phyloP scores from a whole-genome alignment of 1,140 invertebrate genomes.

The Panagrolaimus sp. region DNA sequence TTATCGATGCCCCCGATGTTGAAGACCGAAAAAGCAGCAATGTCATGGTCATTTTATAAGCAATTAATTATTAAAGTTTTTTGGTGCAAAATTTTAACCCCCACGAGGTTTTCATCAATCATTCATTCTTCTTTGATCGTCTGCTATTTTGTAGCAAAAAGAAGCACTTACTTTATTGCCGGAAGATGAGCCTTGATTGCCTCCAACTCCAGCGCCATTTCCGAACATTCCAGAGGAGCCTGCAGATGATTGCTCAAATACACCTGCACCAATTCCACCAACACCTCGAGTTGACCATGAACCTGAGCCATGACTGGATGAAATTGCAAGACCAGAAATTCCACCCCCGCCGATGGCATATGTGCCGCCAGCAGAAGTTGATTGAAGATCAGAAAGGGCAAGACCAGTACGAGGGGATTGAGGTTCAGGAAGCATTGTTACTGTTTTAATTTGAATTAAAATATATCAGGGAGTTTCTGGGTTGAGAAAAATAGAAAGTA shows the following conservation, averaged over 20 bases:
- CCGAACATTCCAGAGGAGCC: constrained; percentile 8
- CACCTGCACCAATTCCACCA: constrained; percentile 36
- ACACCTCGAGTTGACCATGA: constrained; percentile 44
- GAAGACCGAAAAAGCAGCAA: too few relatives aligned
- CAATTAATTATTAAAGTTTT: background rate
- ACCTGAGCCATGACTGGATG: constrained; percentile 19
- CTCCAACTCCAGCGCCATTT: constrained; percentile 8
- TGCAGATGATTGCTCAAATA: constrained; percentile 1
- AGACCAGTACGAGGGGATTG: constrained; percentile 48
- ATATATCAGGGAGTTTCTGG: background rate
- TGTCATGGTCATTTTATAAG: background rate
- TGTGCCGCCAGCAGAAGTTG: constrained; percentile 28
- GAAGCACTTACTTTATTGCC: too few relatives aligned
- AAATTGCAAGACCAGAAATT: constrained; percentile 21
- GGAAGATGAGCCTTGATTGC: too few relatives aligned
- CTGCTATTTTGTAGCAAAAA: too few relatives aligned
- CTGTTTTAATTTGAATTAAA: background rate
- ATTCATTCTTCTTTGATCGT: background rate
- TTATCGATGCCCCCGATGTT: too few relatives aligned
- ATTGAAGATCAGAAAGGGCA: constrained; percentile 42
- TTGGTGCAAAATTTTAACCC: background rate
- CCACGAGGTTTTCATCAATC: background rate
- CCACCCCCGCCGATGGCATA: constrained; percentile 41
- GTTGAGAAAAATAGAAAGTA: background rate
- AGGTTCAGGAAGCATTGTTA: constrained; percentile 43